These are phyloP conservation scores for Omphaloscelis lunosa DNA, from an alignment of 2,888 invertebrate genomes.

Conservation along the genomic window DNA sequence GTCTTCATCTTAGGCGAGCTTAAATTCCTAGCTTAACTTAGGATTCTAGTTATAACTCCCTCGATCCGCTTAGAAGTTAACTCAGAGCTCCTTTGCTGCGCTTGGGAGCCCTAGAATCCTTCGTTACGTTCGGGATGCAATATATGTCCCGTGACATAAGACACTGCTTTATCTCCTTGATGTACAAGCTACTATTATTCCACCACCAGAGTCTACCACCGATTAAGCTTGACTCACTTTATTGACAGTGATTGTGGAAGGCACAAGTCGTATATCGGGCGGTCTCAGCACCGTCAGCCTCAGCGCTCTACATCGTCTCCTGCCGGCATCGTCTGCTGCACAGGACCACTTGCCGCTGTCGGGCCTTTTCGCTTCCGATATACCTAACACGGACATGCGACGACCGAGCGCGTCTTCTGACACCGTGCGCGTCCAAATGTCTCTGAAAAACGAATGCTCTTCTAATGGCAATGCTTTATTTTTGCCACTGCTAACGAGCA, in stretches of 20 bases:
- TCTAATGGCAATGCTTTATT: not conserved
- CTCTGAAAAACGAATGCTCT: slow-evolving; percentile 80
- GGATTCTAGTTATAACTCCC: not conserved
- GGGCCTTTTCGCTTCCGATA: slow-evolving; percentile 92
- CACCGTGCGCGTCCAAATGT: slow-evolving; percentile 92
- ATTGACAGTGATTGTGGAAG: slow-evolving; percentile 93
- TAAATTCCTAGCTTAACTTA: not conserved
- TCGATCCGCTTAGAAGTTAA: not conserved
- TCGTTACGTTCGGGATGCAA: not conserved
- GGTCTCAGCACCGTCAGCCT: slow-evolving; percentile 91
- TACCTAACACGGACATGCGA: slow-evolving; percentile 93
- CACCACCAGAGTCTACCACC: not conserved
- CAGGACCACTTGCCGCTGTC: slow-evolving; percentile 96
- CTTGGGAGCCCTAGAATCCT: not conserved
- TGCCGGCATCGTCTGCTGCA: slow-evolving; percentile 93
- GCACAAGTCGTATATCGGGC: slow-evolving; percentile 92
- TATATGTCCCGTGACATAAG: not conserved
- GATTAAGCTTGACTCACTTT: slow-evolving; percentile 87
- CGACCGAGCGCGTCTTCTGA: slow-evolving; percentile 88
- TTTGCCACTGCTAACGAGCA: too few relatives aligned
- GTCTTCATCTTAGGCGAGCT: not conserved
- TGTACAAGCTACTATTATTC: not conserved
- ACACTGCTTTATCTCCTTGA: not conserved
- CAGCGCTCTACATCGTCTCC: slow-evolving; percentile 92
- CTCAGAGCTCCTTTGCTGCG: not conserved